phyloP scores from a whole-genome alignment of 2,888 invertebrate genomes.

The Ceriagrion tenellum region DNA sequence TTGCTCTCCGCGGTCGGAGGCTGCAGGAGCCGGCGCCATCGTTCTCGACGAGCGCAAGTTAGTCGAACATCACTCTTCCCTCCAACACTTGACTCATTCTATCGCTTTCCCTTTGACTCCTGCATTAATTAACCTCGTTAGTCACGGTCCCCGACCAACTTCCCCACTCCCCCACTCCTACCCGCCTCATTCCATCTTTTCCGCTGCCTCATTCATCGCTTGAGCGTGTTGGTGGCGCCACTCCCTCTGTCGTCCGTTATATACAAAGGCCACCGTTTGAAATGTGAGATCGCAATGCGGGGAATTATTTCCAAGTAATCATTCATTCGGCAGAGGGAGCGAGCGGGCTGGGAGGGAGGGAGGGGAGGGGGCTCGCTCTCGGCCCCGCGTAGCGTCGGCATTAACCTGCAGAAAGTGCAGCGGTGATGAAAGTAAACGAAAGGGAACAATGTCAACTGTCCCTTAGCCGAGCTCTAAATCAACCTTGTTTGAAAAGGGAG shows the following conservation, averaged over 20 bases:
- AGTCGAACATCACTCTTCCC: not conserved
- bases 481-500: not conserved
- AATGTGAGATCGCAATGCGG: constrained; percentile 4
- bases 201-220: constrained; percentile 1
- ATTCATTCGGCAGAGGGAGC: not conserved
- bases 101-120: constrained; percentile 31
- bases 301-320: constrained; percentile 23
- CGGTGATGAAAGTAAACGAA: not conserved
- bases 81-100: not conserved
- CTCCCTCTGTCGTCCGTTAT: not conserved
- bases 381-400: not conserved
- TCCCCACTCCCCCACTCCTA: not conserved
- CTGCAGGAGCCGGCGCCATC: not conserved
- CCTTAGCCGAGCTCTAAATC: not conserved
- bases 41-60: not conserved
- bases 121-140: constrained; percentile 66
- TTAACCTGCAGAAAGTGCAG: constrained; percentile 1
- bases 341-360: too few species aligned
- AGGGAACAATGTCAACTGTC: not conserved
- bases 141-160: not conserved
- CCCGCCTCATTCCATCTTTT: not conserved
- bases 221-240: constrained; percentile 2
- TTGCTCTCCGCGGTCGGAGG: not conserved
- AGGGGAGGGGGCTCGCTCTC: not conserved
- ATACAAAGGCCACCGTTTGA: not conserved